phyloP scores from a whole-genome alignment of 2,113 vertebrate genomes.

The Verasper variegatus region DNA sequence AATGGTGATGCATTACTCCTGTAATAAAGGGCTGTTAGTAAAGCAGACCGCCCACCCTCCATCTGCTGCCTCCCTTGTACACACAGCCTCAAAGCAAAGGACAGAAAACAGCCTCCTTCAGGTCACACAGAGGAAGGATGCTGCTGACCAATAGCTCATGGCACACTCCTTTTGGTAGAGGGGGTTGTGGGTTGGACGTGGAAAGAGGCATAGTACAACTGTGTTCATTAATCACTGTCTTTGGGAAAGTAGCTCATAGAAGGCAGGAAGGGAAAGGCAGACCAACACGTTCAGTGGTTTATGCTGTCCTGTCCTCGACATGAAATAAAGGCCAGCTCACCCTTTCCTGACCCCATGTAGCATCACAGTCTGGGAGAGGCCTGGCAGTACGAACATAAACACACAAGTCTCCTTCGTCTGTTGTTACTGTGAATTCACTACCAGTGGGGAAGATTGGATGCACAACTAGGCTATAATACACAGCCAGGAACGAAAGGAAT shows the following conservation, averaged over 20 bases:
- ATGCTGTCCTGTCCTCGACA: slow-evolving; percentile 41
- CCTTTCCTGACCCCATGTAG: slow-evolving; percentile 50
- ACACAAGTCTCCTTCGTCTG: slow-evolving; percentile 12
- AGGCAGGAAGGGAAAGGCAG: slow-evolving; percentile 56
- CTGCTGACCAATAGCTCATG: slow-evolving; percentile 69
- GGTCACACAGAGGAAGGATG: slow-evolving; percentile 63
- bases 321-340: slow-evolving; percentile 63
- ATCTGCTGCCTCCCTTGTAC: slow-evolving; percentile 64
- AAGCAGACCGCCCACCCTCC: slow-evolving; percentile 64
- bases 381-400: slow-evolving; percentile 41
- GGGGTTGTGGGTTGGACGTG: neutral
- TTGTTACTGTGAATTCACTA: neutral
- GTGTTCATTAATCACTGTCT: slow-evolving; percentile 79
- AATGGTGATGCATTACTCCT: slow-evolving; percentile 72
- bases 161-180: slow-evolving; percentile 34
- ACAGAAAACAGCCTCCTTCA: slow-evolving; percentile 59
- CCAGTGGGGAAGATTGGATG: neutral
- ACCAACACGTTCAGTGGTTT: slow-evolving; percentile 58
- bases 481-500: neutral
- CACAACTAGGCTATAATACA: neutral
- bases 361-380: slow-evolving; percentile 46
- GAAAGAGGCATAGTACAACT: slow-evolving; percentile 51
- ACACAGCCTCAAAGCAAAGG: slow-evolving; percentile 53
- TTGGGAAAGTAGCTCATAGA: slow-evolving; percentile 55
- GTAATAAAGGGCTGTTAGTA: slow-evolving; percentile 69